Conservation (phyloP, 2,113 vertebrate genomes). For the Agapornis roseicollis region DNA sequence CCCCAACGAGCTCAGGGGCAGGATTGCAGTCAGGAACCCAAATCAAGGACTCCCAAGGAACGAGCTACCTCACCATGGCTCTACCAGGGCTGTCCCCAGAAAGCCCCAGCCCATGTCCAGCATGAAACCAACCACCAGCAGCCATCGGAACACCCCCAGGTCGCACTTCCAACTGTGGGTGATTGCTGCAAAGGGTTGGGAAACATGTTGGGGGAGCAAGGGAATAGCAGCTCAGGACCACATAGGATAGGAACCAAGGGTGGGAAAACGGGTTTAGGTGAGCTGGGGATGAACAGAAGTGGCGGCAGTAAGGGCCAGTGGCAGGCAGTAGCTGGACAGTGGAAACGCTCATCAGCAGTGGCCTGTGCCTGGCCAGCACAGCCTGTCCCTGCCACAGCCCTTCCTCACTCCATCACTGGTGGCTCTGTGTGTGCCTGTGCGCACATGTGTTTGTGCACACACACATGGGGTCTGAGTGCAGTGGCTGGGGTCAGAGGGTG, state of each 20-base stretch:
- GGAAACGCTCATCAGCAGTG: background rate
- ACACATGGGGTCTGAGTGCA: background rate
- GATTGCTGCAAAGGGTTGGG: background rate
- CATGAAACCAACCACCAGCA: background rate
- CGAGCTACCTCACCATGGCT: accelerated
- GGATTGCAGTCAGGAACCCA: background rate
- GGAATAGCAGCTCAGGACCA: background rate
- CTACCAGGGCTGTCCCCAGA: background rate
- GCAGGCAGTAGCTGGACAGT: no score
- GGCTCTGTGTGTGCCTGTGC: background rate
- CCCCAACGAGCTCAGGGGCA: background rate
- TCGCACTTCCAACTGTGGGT: no score
- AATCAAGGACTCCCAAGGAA: background rate
- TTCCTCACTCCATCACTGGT: background rate
- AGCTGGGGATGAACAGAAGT: background rate
- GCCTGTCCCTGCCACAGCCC: background rate
- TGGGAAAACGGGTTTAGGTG: background rate
- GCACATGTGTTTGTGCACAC: background rate
- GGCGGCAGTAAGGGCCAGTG: background rate
- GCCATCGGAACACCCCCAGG: no score
- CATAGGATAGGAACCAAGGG: background rate
- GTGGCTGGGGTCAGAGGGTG: background rate
- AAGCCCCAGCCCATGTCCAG: background rate
- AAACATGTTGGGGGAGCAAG: accelerated
- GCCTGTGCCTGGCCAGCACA: background rate